A percentile compares a stretch with the other conserved stretches of the same genome.
phyloP scores from a whole-genome alignment of 2,113 vertebrate genomes.

The Lagopus muta region DNA sequence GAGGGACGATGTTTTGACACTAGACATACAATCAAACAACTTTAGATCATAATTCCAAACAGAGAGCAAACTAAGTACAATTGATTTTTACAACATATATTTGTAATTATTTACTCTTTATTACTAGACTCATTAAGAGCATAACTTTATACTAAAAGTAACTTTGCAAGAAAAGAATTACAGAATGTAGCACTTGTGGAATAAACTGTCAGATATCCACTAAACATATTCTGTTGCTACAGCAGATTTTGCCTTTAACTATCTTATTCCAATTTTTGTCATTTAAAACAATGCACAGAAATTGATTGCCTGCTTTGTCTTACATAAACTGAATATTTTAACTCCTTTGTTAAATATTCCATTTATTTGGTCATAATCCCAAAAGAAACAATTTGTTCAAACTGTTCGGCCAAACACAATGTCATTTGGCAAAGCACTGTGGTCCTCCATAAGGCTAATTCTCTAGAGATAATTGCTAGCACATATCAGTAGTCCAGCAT shows the following conservation, averaged over 20 bases:
- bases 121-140: background rate
- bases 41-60: background rate
- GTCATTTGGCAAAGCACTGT: slow-evolving; percentile 18
- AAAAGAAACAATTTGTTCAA: slow-evolving; percentile 42
- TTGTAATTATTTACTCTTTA: background rate
- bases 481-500: background rate
- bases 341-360: slow-evolving; percentile 40
- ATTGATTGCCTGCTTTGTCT: background rate
- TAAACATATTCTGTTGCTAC: background rate
- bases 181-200: background rate
- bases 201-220: background rate
- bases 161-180: background rate
- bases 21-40: slow-evolving; percentile 8
- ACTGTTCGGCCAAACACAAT: slow-evolving; percentile 46
- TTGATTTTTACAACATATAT: background rate
- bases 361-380: slow-evolving; percentile 49
- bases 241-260: background rate
- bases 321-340: background rate
- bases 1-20: slow-evolving; percentile 53
- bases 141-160: background rate
- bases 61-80: background rate
- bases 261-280: background rate
- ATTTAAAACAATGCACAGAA: slow-evolving; percentile 27
- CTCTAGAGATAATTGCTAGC: background rate
- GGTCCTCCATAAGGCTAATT: background rate